These are phyloP conservation scores for Gobius niger DNA, from an alignment of 2,113 vertebrate genomes.

Conservation along the genomic window DNA sequence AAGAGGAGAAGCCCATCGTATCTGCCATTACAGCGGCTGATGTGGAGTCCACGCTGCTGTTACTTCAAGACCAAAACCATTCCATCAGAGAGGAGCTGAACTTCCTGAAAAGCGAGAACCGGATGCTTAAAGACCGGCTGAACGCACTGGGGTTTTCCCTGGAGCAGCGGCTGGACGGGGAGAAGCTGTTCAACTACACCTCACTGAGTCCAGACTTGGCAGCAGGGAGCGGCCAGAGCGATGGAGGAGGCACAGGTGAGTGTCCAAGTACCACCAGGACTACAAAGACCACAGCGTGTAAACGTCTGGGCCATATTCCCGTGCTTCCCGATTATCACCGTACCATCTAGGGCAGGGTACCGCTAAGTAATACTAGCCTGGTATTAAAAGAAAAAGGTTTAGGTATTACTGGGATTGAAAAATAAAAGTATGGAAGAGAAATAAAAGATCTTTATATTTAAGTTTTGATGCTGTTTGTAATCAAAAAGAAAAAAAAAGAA, in stretches of 20 bases:
- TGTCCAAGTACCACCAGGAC: neutral
- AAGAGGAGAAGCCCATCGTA: constrained; percentile 79
- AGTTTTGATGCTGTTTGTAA: no score
- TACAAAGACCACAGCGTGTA: no score
- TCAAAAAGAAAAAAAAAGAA: no score
- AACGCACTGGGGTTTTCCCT: constrained; percentile 93
- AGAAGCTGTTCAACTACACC: constrained; percentile 86
- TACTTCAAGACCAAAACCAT: constrained; percentile 90
- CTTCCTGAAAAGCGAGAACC: constrained; percentile 91
- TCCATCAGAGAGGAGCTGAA: constrained; percentile 89
- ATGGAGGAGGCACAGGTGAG: constrained; percentile 83
- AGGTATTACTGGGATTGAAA: no score
- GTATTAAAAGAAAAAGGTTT: no score
- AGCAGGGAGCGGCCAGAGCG: constrained; percentile 79
- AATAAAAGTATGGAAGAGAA: no score
- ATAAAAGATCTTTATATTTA: no score
- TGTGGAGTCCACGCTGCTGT: constrained; percentile 86
- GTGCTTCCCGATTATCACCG: no score
- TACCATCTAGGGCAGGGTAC: no score
- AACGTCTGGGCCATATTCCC: no score
- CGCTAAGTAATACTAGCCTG: no score
- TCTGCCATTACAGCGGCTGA: constrained; percentile 81
- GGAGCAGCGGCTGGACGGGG: constrained; percentile 87
- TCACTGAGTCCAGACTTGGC: constrained; percentile 85
- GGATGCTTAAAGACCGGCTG: constrained; percentile 92